Evolutionary conservation across 1,140 invertebrate genomes (phyloP), one percentile per base, ranked within the genome.

Genomic region (Muscidifurax raptorellus): DNA sequence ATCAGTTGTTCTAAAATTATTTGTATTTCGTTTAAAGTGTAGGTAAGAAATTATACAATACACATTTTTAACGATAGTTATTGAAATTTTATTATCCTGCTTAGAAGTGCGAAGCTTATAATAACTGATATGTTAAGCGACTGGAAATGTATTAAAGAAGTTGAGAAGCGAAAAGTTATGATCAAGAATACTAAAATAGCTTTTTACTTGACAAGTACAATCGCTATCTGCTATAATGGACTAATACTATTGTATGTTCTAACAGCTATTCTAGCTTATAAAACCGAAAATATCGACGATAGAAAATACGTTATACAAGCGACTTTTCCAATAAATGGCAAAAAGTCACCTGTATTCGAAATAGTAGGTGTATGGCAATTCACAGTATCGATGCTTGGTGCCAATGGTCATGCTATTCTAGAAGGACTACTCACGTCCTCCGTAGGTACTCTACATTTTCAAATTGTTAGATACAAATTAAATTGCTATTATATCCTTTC

Each of bases 281-380:
- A 71, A 7, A 22, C 52, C 22, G 72, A 59, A 25, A 15, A 28
- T 67, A 30, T 47, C 5, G 15, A 76, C 10, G 27, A 82, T 25
- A 75, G 81, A 76, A 18, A 82, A 67, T 76, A 40, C 5, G 27
- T 82, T 18, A 64, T 82, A 22, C 47, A 64, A 44, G 47, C 81
- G 2, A 64, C 72, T 64, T 82, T 66, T 76, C 72, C 81, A 66
- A 75, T 64, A 7, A 15, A 82, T 72, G 71, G n/a, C 2, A 82
- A 76, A 40, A 59, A 66, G 27, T 75, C 71, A 28, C 81, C 81
- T 22, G 22, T 75, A 64, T 82, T 75, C 67, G 81, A 82, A 66
- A 75, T 82, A 22, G 1, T 76, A 6, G 76, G 71, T 27, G 1
- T 82, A 13, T 18, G 66, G 0, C 81, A 82, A 27, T 36, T 76